Evolutionary conservation across 2,888 invertebrate species (phyloP).

Genomic region (Calameuta idolon): DNA sequence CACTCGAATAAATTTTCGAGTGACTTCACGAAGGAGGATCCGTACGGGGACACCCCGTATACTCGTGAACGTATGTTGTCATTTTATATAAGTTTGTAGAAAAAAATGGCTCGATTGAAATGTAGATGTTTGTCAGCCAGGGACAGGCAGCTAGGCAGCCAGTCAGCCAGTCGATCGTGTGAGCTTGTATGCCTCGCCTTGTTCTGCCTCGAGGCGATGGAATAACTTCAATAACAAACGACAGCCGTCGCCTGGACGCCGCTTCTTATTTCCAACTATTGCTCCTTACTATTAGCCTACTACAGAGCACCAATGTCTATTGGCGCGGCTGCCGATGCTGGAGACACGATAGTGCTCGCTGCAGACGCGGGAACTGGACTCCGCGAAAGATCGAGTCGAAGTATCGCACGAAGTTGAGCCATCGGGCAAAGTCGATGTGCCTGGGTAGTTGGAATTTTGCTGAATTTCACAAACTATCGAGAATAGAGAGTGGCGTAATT

Average conservation of each 20-base stretch:
- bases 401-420: not conserved
- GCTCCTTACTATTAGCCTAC: slow-evolving; percentile 8
- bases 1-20: not conserved
- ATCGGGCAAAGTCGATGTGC: not conserved
- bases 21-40: not conserved
- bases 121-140: slow-evolving; percentile 50
- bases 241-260: slow-evolving; percentile 34
- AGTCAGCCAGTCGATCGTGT: not conserved
- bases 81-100: slow-evolving; percentile 24
- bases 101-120: slow-evolving; percentile 40
- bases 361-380: not conserved
- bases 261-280: slow-evolving; percentile 31
- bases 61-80: slow-evolving; percentile 14
- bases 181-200: slow-evolving; percentile 50
- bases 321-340: not conserved
- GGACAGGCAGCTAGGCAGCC: slow-evolving; percentile 37
- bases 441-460: not conserved
- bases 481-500: not conserved
- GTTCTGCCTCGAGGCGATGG: slow-evolving; percentile 57
- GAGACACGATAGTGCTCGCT: not conserved
- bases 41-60: slow-evolving; percentile 22
- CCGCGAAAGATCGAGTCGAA: not conserved
- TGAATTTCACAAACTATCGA: not conserved
- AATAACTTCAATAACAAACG: slow-evolving; percentile 61
- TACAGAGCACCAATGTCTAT: slow-evolving; percentile 25